Evolutionary conservation across 2,888 invertebrate genomes (phyloP).

Genomic region (Nomada fabriciana): DNA sequence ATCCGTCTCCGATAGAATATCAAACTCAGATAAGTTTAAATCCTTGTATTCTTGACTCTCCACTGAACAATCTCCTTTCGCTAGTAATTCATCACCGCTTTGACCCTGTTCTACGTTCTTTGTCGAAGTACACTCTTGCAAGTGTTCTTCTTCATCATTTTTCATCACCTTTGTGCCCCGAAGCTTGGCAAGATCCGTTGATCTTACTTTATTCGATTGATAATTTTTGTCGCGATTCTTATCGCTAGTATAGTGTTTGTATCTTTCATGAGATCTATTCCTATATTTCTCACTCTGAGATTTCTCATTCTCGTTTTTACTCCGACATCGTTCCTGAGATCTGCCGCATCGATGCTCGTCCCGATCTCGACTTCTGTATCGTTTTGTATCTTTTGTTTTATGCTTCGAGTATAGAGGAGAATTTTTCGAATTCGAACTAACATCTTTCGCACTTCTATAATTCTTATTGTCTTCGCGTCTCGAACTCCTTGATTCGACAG

Average conservation of each 20-base stretch:
- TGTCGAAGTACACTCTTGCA: conserved; percentile 40
- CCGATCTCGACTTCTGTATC: conserved; percentile 60
- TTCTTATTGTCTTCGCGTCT: conserved; percentile 63
- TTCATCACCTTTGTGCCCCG: conserved; percentile 31
- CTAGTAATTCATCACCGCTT: conserved; percentile 55
- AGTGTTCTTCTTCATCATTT: conserved; percentile 37
- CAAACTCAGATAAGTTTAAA: conserved; percentile 78
- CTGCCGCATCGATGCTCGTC: conserved; percentile 50
- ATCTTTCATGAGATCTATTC: conserved; percentile 66
- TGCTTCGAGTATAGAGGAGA: conserved; percentile 38
- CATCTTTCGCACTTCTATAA: conserved; percentile 53
- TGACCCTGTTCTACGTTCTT: conserved; percentile 50
- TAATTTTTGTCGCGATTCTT: conserved; percentile 69
- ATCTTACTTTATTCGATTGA: conserved; percentile 62
- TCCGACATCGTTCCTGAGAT: conserved; percentile 68
- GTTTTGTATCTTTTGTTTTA: conserved; percentile 61
- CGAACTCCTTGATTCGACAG: conserved; percentile 64
- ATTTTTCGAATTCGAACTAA: conserved; percentile 55
- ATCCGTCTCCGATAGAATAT: conserved; percentile 77
- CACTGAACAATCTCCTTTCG: conserved; percentile 51
- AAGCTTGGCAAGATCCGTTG: conserved; percentile 47
- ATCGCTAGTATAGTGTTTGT: conserved; percentile 67
- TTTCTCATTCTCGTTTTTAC: conserved; percentile 69
- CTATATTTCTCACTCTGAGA: conserved; percentile 62
- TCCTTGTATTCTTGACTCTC: conserved; percentile 74